Base-by-base conservation (phyloP, 2,113 vertebrate species). In the Vimba vimba region DNA sequence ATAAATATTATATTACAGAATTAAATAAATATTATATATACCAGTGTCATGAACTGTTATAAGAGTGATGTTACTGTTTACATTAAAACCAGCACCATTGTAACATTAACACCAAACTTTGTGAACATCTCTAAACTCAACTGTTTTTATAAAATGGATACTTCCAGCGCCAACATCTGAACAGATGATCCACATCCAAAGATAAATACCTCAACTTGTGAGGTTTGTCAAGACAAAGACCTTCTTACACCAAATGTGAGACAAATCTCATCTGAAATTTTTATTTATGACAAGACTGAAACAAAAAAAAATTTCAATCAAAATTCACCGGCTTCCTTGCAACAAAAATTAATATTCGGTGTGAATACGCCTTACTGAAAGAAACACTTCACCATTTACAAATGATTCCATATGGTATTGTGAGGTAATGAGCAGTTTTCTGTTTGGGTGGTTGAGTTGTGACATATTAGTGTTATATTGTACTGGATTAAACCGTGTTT, bases 361-460 rank as follows among this genome's bases (percentile, higher is more conserved):
- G 23, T 43, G 39, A 47, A 73, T 43, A 23, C 10, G 19, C 19
- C 69, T 45, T 73, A 45, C 13, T 45, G 36, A 74, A 74, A 45
- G 43, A 71, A 57, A 57, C 19, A 21, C 55, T 57, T 57, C 19
- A 36, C 30, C 33, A 7, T 69, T 15, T 19, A 39, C 19, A 39
- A 71, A 39, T 71, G 68, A 23, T 74, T 74, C 71, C 71, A 45
- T 25, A 15, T 74, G 43, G 21, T 57, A 59, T 36, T n/a, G 36
- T 2, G 36, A 62, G 17, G 77, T 8, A 39, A 13, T 13, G 10
- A 33, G 9, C 39, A 30, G n/a, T 17, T 15, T 39, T 64, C 19
- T 78, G 59, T 80, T 45, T 80, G n/a, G 7, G 36, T 45, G 78
- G 79, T 64, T 80, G 15, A 27, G 43, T 25, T 47, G 11, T 19